Evolutionary conservation across 2,888 invertebrate species (phyloP).

Genomic region (Cremastinae sp.): DNA sequence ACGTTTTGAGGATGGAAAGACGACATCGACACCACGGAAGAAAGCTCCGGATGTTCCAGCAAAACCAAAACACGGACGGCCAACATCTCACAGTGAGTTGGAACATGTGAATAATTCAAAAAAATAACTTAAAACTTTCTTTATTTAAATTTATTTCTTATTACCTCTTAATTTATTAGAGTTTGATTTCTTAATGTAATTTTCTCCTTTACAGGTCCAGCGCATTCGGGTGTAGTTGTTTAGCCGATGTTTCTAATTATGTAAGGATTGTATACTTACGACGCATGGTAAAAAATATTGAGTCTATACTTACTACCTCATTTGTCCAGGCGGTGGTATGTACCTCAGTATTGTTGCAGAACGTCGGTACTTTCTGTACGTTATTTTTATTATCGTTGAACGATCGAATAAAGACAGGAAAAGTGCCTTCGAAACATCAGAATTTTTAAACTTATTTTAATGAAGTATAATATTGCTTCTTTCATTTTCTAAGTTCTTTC

Average conservation of each 20-base stretch:
- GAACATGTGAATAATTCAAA: background rate
- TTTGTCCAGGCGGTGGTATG: background rate
- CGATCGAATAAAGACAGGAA: slow-evolving; percentile 49
- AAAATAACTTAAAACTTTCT: slow-evolving; percentile 1
- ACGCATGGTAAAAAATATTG: background rate
- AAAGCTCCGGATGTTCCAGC: slow-evolving; percentile 68
- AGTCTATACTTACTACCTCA: background rate
- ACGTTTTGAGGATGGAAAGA: slow-evolving; percentile 67
- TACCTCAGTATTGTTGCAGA: background rate
- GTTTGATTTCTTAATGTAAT: too few relatives aligned
- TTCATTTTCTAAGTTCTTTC: slow-evolving; percentile 68
- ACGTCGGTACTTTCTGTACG: background rate
- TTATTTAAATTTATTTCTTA: slow-evolving; percentile 21
- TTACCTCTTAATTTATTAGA: too few relatives aligned
- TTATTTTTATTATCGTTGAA: slow-evolving; percentile 6
- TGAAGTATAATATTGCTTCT: slow-evolving; percentile 67
- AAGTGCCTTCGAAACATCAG: slow-evolving; percentile 53
- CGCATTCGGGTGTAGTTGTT: slow-evolving; percentile 75
- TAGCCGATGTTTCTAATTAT: slow-evolving; percentile 60
- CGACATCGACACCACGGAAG: slow-evolving; percentile 62
- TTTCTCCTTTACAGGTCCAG: slow-evolving; percentile 75
- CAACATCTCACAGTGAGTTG: slow-evolving; percentile 72
- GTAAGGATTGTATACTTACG: slow-evolving; percentile 15
- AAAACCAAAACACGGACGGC: slow-evolving; percentile 65
- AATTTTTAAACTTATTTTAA: slow-evolving; percentile 25